phyloP scores from a whole-genome alignment of 2,797 vertebrate species.

The Protonibea diacanthus region DNA sequence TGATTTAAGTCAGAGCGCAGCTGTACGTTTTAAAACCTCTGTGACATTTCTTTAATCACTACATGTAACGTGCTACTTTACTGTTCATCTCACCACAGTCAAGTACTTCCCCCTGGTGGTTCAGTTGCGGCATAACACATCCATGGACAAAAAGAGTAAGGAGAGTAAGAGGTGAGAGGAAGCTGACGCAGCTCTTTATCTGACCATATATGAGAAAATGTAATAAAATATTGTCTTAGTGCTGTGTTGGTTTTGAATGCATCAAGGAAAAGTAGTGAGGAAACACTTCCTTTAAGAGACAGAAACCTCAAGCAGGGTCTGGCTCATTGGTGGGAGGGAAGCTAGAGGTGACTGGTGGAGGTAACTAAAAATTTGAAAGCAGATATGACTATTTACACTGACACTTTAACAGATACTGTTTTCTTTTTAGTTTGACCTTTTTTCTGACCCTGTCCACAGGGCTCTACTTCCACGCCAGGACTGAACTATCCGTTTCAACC shows the following conservation, averaged over 20 bases:
- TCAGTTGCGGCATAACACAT: neutral
- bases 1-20: neutral
- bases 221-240: neutral
- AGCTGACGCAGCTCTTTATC: neutral
- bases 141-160: neutral
- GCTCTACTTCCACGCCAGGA: too few species aligned
- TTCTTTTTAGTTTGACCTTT: too few species aligned
- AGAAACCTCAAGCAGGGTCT: too few species aligned
- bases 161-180: neutral
- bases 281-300: too few species aligned
- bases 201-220: neutral
- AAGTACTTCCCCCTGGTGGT: slow-evolving; percentile 53
- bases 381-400: too few species aligned
- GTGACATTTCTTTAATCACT: too few species aligned
- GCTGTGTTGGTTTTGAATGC: neutral
- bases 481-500: neutral
- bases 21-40: neutral
- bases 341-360: too few species aligned
- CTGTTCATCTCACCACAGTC: neutral
- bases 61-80: neutral
- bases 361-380: too few species aligned
- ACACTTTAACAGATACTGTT: too few species aligned
- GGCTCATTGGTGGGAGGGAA: too few species aligned
- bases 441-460: too few species aligned
- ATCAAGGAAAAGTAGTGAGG: too few species aligned